Base-by-base conservation (phyloP, 2,888 invertebrate genomes). In the Macrosoma leucophasiata region DNA sequence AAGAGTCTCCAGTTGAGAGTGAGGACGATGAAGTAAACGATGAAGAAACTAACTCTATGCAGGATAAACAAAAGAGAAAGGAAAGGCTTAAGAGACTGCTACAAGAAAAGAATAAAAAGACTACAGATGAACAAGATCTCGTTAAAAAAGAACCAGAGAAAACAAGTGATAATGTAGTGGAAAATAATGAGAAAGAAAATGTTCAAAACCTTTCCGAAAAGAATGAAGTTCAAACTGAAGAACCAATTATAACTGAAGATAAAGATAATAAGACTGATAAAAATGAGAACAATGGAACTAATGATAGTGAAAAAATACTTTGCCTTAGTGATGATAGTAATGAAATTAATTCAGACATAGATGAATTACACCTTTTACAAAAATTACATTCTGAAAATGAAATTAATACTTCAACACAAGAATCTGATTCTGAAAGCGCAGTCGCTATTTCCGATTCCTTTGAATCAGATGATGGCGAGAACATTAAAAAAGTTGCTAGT, bases 1-100 rank as follows among this genome's bases (percentile, higher is more conserved):
- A 84, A 10, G 77, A 81, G 41, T 81, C 84, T 5, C 75, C 79
- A 3, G 54, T 62, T 2, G 81, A 79, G 35, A 78, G 74, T 43
- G 82, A 77, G 11, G 84, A 79, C 31, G 78, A 81, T n/a, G 75
- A 76, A 7, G 67, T 62, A 25, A 36, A 46, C 2, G 47, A 51
- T 26, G 68, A 69, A 29, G 61, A 65, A 6, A 55, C 33, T 29
- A 46, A 42, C 24, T 54, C 63, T 1, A 53, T 74, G 43, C 53
- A 69, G 36, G 61, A 63, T 34, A 74, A 63, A 46, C 59, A 72
- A 29, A 70, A 71, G 41, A 67, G 79, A 43, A 81, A 75, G 54
- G 62, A 73, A 21, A 64, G 70, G 35, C 50, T 79, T 3, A 70
- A 63, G 46, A 62, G 69, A 42, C 48, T 79, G 18, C 30, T 79